Evolutionary conservation across 35 echinoderm and acorn worm genomes (phyloP).

Genomic region (Diadema setosum): DNA sequence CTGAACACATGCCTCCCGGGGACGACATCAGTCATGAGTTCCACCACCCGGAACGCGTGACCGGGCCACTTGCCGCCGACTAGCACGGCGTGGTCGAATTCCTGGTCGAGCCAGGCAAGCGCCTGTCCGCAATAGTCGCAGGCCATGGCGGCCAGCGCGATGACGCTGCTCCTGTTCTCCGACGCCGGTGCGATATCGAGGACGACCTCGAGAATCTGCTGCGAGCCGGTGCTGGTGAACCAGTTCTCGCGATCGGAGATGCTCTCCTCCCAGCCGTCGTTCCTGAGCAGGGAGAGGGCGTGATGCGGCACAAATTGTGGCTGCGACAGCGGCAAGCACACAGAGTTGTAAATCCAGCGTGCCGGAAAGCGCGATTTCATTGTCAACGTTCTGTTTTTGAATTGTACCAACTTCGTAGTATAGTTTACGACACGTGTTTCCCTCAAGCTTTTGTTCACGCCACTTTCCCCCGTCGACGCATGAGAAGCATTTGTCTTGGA

Average conservation of each 20-base stretch:
- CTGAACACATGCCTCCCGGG: slow-evolving; percentile 39
- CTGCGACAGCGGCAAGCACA: slow-evolving; percentile 66
- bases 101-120: slow-evolving; percentile 51
- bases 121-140: slow-evolving; percentile 78
- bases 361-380: background rate
- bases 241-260: slow-evolving; percentile 68
- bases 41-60: slow-evolving; percentile 36
- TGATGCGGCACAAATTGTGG: slow-evolving; percentile 33
- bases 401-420: no score
- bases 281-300: background rate
- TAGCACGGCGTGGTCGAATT: slow-evolving; percentile 47
- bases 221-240: slow-evolving; percentile 48
- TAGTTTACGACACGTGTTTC: background rate
- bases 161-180: slow-evolving; percentile 17
- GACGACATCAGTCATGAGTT: slow-evolving; percentile 10
- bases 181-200: slow-evolving; percentile 15
- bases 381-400: background rate
- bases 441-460: background rate
- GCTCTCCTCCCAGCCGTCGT: slow-evolving; percentile 52
- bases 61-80: slow-evolving; percentile 22
- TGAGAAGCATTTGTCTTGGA: background rate
- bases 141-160: slow-evolving; percentile 40
- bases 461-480: background rate
- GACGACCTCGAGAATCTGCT: slow-evolving; percentile 50
- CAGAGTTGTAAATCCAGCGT: background rate